Conservation (phyloP, 2,113 vertebrate genomes). For the Dromas ardeola region DNA sequence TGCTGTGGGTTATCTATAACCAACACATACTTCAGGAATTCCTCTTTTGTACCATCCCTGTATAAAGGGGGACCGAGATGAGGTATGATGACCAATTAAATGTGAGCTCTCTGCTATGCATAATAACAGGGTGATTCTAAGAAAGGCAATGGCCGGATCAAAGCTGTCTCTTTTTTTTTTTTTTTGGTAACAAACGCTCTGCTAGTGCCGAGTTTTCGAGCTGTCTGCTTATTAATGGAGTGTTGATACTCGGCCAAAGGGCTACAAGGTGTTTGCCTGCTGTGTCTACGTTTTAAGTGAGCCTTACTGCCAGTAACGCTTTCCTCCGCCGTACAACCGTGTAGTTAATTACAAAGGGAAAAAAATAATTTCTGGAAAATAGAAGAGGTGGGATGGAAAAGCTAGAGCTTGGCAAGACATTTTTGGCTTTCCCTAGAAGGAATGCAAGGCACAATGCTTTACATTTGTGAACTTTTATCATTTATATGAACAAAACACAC, state of each 20-base stretch:
- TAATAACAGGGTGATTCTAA: not conserved
- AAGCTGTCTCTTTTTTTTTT: not conserved
- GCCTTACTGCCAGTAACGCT: not conserved
- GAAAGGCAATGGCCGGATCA: not conserved
- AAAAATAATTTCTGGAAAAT: not conserved
- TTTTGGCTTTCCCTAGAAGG: not conserved
- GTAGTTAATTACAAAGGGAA: conserved; percentile 5
- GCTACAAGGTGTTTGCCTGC: conserved; percentile 3
- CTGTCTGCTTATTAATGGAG: not conserved
- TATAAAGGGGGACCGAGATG: not conserved
- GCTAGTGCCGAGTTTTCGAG: not conserved
- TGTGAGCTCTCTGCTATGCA: not conserved
- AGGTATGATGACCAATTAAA: not conserved
- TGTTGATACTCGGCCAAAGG: not conserved
- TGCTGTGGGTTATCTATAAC: not conserved
- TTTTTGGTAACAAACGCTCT: not conserved
- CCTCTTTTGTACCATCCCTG: not conserved
- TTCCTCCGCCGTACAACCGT: not conserved
- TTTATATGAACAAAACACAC: not conserved
- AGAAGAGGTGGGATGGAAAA: not conserved
- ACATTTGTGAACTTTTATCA: not conserved
- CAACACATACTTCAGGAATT: conserved; percentile 28
- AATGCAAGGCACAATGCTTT: not conserved
- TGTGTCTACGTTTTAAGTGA: not conserved
- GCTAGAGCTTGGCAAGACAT: not conserved